Evolutionary conservation across 2,797 vertebrate species (phyloP).

Genomic region (Luscinia luscinia): DNA sequence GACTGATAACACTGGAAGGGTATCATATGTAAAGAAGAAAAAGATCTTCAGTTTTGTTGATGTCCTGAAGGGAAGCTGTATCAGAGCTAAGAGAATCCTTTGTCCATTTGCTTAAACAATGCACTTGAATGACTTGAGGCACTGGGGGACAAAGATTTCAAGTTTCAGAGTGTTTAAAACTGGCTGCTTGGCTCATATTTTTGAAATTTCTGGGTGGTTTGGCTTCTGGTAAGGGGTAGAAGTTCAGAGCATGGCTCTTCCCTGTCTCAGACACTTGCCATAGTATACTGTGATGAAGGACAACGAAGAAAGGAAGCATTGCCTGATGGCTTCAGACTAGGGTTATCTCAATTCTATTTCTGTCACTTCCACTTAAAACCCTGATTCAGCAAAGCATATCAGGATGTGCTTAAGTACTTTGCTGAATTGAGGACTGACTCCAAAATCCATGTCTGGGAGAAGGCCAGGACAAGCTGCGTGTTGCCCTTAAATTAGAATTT

Average conservation of each 20-base stretch:
- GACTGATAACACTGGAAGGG: not conserved
- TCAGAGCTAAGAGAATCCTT: not conserved
- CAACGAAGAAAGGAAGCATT: not conserved
- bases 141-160: not conserved
- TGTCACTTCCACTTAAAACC: slow-evolving; percentile 38
- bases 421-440: not conserved
- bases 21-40: not conserved
- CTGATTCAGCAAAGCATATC: slow-evolving; percentile 29
- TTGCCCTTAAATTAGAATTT: not conserved
- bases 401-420: slow-evolving; percentile 51
- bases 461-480: not conserved
- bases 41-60: not conserved
- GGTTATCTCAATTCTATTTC: slow-evolving; percentile 13
- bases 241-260: not conserved
- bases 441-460: slow-evolving; percentile 28
- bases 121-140: not conserved
- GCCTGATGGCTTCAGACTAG: not conserved
- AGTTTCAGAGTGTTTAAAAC: not conserved
- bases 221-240: not conserved
- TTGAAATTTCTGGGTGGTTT: not conserved
- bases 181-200: not conserved
- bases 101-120: not conserved
- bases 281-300: not conserved
- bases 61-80: not conserved
- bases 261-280: not conserved